phyloP scores from a whole-genome alignment of 1,140 invertebrate species.

The Dinoponera quadriceps region DNA sequence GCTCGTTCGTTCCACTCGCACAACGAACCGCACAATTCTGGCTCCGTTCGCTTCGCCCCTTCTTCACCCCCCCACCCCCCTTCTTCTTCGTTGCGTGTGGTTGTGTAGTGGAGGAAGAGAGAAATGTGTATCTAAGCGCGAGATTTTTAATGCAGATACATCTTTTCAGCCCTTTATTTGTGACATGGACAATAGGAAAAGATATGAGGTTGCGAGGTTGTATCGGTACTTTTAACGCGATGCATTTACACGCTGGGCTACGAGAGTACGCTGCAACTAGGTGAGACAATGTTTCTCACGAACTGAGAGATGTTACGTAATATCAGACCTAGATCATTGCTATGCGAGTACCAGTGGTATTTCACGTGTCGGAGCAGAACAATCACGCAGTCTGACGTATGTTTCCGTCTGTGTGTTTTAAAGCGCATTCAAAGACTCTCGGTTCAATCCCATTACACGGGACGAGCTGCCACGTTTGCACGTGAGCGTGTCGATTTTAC shows the following conservation, averaged over 20 bases:
- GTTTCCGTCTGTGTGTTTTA: conserved; percentile 57
- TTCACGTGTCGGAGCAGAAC: conserved; percentile 39
- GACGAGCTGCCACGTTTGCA: conserved; percentile 97
- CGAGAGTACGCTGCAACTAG: conserved; percentile 98
- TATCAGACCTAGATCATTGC: not conserved
- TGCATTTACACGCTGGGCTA: conserved; percentile 95
- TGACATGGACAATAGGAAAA: conserved; percentile 99
- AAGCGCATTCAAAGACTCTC: conserved; percentile 98
- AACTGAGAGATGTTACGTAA: not conserved
- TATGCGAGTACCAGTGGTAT: conserved; percentile 1
- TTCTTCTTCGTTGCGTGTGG: not conserved
- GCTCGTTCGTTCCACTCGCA: not conserved
- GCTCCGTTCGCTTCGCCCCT: not conserved
- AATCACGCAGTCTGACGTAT: not conserved
- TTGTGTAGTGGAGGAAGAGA: not conserved
- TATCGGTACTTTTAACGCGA: conserved; percentile 97
- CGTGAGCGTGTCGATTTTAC: conserved; percentile 97
- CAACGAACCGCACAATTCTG: not conserved
- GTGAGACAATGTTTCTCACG: conserved; percentile 81
- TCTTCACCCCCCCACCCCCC: no score
- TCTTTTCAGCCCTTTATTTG: conserved; percentile 97
- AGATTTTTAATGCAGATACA: conserved; percentile 36
- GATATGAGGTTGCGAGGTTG: conserved; percentile 96
- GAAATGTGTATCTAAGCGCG: not conserved
- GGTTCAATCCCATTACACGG: conserved; percentile 97